Percentiles rank a stretch among this genome's conserved stretches.
Conservation (phyloP, 1,140 invertebrate species). For the Venustaconcha ellipsiformis region DNA sequence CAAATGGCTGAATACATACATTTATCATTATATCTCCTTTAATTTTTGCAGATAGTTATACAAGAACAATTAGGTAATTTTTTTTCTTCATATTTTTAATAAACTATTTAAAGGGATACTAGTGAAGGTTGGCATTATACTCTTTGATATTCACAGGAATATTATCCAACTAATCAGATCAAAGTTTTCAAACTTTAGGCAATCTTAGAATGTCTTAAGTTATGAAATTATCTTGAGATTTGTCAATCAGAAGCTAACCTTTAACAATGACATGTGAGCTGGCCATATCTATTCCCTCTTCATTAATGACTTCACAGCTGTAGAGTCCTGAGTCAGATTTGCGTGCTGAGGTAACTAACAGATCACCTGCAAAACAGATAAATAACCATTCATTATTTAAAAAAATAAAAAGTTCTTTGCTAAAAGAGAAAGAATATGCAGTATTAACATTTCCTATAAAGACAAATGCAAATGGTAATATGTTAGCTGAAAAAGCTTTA, state of each 20-base stretch:
- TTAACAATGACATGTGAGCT: conserved; percentile 59
- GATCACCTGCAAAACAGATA: conserved; percentile 48
- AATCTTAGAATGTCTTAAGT: no score
- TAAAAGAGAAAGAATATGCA: neutral
- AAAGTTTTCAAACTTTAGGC: no score
- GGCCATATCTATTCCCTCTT: conserved; percentile 61
- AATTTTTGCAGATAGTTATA: no score
- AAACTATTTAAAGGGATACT: no score
- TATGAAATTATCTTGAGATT: neutral
- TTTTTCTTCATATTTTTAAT: no score
- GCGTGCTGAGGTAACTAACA: conserved; percentile 58
- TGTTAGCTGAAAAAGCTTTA: neutral
- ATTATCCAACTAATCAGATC: no score
- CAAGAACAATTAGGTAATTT: no score
- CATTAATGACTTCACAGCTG: conserved; percentile 65
- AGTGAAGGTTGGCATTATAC: no score
- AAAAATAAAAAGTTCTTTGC: neutral
- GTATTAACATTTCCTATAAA: neutral
- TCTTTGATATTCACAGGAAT: no score
- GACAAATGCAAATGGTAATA: neutral
- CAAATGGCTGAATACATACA: no score
- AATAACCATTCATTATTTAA: neutral
- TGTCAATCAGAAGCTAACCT: conserved; percentile 41
- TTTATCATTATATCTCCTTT: no score
- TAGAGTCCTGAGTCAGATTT: conserved; percentile 62